Evolutionary conservation across 2,888 invertebrate species (phyloP), one percentile per base, ranked within the genome.

Genomic region (Scaptomyza tumidula): DNA sequence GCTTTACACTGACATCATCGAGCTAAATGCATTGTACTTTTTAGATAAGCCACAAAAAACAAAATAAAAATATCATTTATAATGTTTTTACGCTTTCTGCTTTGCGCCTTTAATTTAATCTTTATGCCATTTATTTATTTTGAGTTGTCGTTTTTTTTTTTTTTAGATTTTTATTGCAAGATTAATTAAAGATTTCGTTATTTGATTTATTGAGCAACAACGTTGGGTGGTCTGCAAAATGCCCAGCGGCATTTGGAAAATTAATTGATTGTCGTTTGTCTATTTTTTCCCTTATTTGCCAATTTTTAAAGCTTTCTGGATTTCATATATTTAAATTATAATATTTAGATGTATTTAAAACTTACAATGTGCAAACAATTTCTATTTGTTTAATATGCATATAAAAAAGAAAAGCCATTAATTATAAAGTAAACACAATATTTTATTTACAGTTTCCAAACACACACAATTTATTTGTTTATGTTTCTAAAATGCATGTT

Each of bases 181-280:
- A 76, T 78, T 83, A 80, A 83, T 83, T 78, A 80, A 66, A 61
- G 64, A 71, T 67, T 78, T 81, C 53, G 24, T 19, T 70, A 78
- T 61, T 62, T 83, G 81, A 83, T 83, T 84, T 78, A 83, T 83
- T 76, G 48, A 52, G 52, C 60, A 33, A 63, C 16, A 68, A 14
- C 45, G 70, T 77, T 65, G 68, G 66, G 63, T 67, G 61, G 67
- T 46, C 64, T 58, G 41, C 54, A n/a, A 39, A 52, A 53, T 53
- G 19, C 27, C 69, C 61, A 52, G 27, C 27, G 54, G 60, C 41
- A 14, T 7, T 16, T 56, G n/a, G 5, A 11, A 14, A 48, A 37
- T 55, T 7, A 29, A 44, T 41, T 33, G 14, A 4, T 29, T 27
- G 14, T 14, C 19, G 16, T 54, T 10, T 33, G 46, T 63, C 24